A percentile compares a stretch with the other conserved stretches of the same genome.
Evolutionary conservation across 2,888 invertebrate genomes (phyloP).

Genomic region (Lasioglossum zephyrum): DNA sequence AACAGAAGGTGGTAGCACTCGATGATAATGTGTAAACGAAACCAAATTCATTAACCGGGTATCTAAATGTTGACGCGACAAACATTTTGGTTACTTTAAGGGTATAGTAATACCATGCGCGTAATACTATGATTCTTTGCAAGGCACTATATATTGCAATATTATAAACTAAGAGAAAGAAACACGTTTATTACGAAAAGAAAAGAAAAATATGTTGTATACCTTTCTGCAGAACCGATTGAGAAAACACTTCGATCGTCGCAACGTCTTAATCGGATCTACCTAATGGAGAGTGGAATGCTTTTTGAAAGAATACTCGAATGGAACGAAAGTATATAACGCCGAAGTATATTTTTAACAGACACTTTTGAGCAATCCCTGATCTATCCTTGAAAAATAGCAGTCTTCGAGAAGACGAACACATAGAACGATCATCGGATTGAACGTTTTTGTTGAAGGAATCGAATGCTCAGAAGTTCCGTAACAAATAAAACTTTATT

Average conservation of each 20-base stretch:
- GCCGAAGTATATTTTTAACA: not conserved
- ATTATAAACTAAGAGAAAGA: slow-evolving; percentile 1
- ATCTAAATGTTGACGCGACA: not conserved
- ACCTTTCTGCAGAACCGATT: not conserved
- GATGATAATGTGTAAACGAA: not conserved
- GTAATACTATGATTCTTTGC: slow-evolving; percentile 22
- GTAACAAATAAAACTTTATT: not conserved
- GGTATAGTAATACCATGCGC: not conserved
- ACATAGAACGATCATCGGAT: not conserved
- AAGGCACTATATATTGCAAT: slow-evolving; percentile 14
- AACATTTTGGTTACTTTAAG: slow-evolving; percentile 13
- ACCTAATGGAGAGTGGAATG: not conserved
- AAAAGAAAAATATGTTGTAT: not conserved
- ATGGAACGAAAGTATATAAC: not conserved
- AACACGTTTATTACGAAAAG: not conserved
- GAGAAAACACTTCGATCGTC: not conserved
- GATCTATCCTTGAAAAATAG: not conserved
- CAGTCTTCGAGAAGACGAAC: not conserved
- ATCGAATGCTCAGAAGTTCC: not conserved
- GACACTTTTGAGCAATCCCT: not conserved
- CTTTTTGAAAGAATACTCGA: slow-evolving; percentile 2
- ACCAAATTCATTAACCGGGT: not conserved
- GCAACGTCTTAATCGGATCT: not conserved
- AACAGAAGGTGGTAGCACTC: not conserved
- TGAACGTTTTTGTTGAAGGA: not conserved